These are phyloP conservation scores for Sebastes taczanowskii DNA, from an alignment of 2,797 vertebrate genomes.

Conservation along the genomic window DNA sequence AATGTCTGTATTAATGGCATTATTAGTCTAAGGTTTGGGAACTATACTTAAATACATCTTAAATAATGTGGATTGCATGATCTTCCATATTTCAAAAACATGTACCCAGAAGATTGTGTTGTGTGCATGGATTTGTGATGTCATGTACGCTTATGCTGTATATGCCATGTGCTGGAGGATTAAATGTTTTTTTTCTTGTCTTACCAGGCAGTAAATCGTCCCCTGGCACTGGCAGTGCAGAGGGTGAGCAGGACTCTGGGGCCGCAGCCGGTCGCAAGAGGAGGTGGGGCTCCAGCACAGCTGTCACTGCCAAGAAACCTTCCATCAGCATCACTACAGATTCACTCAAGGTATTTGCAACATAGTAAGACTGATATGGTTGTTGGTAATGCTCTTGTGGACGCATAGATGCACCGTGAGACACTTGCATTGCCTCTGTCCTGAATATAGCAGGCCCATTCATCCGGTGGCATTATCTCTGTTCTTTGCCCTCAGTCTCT, in stretches of 20 bases:
- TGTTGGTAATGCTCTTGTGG: not conserved
- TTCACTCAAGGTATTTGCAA: conserved; percentile 87
- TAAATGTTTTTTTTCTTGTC: not conserved
- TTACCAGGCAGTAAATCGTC: conserved; percentile 76
- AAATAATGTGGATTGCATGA: not conserved
- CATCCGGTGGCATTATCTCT: not conserved
- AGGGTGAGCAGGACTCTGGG: conserved; percentile 80
- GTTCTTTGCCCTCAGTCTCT: conserved; percentile 82
- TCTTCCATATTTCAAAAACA: not conserved
- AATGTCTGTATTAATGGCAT: not conserved
- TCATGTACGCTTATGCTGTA: not conserved
- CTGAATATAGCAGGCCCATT: not conserved
- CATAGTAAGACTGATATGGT: not conserved
- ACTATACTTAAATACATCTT: not conserved
- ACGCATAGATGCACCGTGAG: not conserved
- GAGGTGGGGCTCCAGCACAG: conserved; percentile 92
- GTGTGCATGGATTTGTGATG: not conserved
- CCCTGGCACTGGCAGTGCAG: conserved; percentile 58
- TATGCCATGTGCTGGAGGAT: not conserved
- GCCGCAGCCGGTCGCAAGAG: conserved; percentile 86
- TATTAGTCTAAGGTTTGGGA: not conserved
- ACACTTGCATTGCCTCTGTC: not conserved
- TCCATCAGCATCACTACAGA: conserved; percentile 95
- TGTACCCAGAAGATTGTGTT: not conserved
- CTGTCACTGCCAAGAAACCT: conserved; percentile 90